These are phyloP conservation scores for Drosophila tani DNA, from an alignment of 1,140 invertebrate species.

Conservation along the genomic window DNA sequence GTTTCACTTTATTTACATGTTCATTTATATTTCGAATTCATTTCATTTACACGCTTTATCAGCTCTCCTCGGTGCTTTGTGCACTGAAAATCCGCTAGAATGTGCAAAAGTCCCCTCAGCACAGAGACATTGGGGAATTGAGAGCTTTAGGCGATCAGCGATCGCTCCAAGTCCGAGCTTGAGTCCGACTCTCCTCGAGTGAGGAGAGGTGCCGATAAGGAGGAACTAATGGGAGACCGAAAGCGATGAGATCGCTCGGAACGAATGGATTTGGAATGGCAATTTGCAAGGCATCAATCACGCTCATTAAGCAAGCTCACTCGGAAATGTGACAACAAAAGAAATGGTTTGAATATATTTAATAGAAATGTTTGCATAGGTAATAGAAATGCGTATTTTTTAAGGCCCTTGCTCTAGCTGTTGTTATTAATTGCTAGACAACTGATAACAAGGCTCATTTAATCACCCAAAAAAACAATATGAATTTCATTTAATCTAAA, in stretches of 20 bases:
- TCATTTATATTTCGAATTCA: slow-evolving; percentile 23
- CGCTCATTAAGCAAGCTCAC: not conserved
- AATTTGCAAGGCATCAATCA: slow-evolving; percentile 14
- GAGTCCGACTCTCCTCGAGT: slow-evolving; percentile 5
- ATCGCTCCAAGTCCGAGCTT: slow-evolving; percentile 11
- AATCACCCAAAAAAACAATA: not conserved
- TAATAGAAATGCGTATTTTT: not conserved
- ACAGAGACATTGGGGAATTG: slow-evolving; percentile 5
- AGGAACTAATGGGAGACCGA: slow-evolving; percentile 17
- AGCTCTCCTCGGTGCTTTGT: slow-evolving; percentile 22
- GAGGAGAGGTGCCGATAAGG: slow-evolving; percentile 19
- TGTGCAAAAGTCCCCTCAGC: slow-evolving; percentile 12
- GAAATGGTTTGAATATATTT: not conserved
- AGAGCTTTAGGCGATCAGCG: slow-evolving; percentile 30
- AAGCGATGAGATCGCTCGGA: not conserved
- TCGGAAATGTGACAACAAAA: not conserved
- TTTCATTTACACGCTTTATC: slow-evolving; percentile 68
- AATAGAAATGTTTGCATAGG: not conserved
- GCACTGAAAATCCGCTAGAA: slow-evolving; percentile 20
- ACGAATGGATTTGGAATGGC: slow-evolving; percentile 24
- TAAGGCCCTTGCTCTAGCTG: not conserved
- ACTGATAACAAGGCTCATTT: not conserved
- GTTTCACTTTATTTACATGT: slow-evolving; percentile 36
- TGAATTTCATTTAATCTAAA: not conserved
- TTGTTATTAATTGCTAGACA: not conserved